A percentile compares a stretch with the other conserved stretches of the same genome.
Conservation (phyloP, 2,113 vertebrate species). For the Cyanoderma ruficeps region DNA sequence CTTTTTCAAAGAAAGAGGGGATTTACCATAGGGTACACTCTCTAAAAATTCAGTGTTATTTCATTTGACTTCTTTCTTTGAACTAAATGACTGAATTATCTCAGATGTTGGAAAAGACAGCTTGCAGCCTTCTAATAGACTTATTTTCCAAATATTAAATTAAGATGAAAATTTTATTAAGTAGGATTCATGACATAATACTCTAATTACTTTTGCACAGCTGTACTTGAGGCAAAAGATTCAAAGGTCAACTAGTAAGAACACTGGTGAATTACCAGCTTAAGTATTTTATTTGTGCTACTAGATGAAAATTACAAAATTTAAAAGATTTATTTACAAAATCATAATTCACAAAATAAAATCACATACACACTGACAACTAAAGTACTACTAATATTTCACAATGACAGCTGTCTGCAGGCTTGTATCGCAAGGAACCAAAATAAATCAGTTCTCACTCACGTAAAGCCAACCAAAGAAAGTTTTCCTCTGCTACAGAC, state of each 20-base stretch:
- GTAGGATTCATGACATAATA: not conserved
- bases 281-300: not conserved
- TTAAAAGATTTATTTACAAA: not conserved
- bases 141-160: slow-evolving; percentile 15
- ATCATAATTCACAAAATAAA: not conserved
- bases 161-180: not conserved
- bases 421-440: not conserved
- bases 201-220: not conserved
- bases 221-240: not conserved
- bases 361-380: not conserved
- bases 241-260: not conserved
- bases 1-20: slow-evolving; percentile 13
- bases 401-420: not conserved
- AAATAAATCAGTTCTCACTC: not conserved
- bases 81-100: not conserved
- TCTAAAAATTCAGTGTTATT: not conserved
- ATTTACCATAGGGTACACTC: not conserved
- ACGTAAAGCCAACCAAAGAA: not conserved
- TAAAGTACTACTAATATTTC: not conserved
- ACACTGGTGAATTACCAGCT: not conserved
- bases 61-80: not conserved
- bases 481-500: not conserved
- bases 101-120: not conserved
- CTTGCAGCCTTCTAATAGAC: not conserved
- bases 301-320: not conserved